Base-by-base conservation (phyloP, 35 echinoderm and acorn worm species). In the Amphiura filiformis region DNA sequence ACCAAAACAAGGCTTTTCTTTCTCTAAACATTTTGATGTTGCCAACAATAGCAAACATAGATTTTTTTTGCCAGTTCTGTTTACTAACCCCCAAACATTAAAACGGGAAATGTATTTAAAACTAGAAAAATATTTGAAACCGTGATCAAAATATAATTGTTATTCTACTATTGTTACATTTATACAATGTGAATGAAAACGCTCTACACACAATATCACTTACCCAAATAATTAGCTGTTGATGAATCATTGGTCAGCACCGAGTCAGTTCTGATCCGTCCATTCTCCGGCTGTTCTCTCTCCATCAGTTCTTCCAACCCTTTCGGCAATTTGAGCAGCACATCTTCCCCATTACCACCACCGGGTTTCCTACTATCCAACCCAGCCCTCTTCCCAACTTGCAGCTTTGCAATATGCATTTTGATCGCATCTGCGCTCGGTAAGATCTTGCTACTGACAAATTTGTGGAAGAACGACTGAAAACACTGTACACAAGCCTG, bases 401-500 rank as follows among this genome's bases (percentile, higher is more conserved):
- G 87, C 28, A 97, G 34, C 80, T 90, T 97, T 40, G 85, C 78
- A 77, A 97, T 80, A 38, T 84, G 91, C 17, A 38, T 75, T 77
- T 92, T 92, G 0, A 90, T 81, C 30, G 87, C 86, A 37, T 97
- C 95, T 0, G 92, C 82, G 37, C 84, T 85, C 22, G 95, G 95
- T 61, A 97, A 57, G 78, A 97, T 94, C 84, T 92, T 97, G 35
- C 88, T 89, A 76, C 84, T 89, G 32, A 97, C 75, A 39, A 97
- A 93, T 77, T 97, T 97, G 35, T 89, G 84, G 75, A 97, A 97
- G 78, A 94, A 97, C 2, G 90, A 89, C 86, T 97, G 95, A 37
- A 89, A 97, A 75, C 95, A 97, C 36, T 94, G 92, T 33, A 97
- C 92, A 75, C 95, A 97, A 5, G 95, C 95, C 65, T 97, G 95